Percentiles rank a stretch among this genome's conserved stretches.
Conservation (phyloP, 2,797 vertebrate species). For the Gallinago solitaria region DNA sequence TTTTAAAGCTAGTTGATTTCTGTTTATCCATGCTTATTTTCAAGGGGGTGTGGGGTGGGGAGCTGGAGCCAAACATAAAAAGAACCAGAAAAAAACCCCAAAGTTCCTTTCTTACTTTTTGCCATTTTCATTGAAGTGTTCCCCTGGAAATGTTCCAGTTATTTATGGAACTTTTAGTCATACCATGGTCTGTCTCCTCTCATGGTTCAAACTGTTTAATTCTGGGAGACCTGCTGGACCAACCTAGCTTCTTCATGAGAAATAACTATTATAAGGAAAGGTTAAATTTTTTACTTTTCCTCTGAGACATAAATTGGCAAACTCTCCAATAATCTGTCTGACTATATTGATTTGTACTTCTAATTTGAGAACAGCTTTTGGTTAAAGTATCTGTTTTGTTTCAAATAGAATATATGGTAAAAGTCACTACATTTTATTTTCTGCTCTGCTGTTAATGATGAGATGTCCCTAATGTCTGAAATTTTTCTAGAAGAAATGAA, state of each 20-base stretch:
- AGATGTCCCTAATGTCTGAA: not conserved
- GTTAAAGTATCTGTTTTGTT: conserved; percentile 8
- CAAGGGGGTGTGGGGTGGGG: not conserved
- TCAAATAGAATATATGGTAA: not conserved
- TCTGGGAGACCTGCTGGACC: not conserved
- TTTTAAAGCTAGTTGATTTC: not conserved
- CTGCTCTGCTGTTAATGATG: conserved; percentile 27
- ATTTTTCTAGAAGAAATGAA: conserved; percentile 36
- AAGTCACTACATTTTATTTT: conserved; percentile 8
- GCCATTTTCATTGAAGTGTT: not conserved
- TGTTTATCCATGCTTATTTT: not conserved
- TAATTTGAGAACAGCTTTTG: not conserved
- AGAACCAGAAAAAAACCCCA: accelerated
- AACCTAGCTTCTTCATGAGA: not conserved
- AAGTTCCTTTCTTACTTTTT: not conserved
- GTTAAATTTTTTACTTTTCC: not conserved
- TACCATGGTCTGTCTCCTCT: not conserved
- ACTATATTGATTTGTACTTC: not conserved
- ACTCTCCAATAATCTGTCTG: not conserved
- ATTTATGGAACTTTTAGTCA: not conserved
- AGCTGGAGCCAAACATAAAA: not conserved
- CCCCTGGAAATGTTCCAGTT: not conserved
- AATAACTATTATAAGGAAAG: not conserved
- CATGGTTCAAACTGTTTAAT: not conserved
- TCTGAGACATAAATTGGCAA: not conserved